These are phyloP conservation scores for Oryzias curvinotus DNA, from an alignment of 2,113 vertebrate genomes.

Conservation along the genomic window DNA sequence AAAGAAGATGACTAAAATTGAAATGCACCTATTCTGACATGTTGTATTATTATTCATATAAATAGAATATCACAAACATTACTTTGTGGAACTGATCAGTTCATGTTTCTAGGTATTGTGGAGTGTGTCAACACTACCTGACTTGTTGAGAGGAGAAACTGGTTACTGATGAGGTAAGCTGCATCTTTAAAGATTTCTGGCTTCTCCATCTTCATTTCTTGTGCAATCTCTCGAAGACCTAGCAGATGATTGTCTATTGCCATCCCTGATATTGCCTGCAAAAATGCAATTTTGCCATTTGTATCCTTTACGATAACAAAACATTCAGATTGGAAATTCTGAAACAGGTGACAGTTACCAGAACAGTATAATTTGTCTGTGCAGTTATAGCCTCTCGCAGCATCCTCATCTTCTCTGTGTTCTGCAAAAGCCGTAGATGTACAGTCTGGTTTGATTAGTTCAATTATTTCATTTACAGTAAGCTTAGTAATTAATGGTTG, in stretches of 20 bases:
- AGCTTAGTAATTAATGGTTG: constrained; percentile 2
- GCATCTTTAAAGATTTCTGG: constrained; percentile 91
- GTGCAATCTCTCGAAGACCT: constrained; percentile 86
- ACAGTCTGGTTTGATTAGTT: constrained; percentile 14
- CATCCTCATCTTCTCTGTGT: constrained; percentile 84
- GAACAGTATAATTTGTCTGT: constrained; percentile 90
- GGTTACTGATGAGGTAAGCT: constrained; percentile 86
- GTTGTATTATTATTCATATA: no score
- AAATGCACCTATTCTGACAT: no score
- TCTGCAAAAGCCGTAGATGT: constrained; percentile 70
- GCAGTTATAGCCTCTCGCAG: constrained; percentile 84
- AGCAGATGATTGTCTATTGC: constrained; percentile 97
- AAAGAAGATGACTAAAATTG: no score
- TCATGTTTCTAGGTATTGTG: no score
- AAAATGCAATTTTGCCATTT: neutral
- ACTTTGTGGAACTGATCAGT: no score
- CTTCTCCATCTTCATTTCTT: constrained; percentile 81
- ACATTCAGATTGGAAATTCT: neutral
- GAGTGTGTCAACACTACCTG: constrained; percentile 76
- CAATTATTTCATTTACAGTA: constrained; percentile 18
- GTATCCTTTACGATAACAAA: no score
- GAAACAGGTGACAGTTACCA: constrained; percentile 73
- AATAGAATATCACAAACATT: no score
- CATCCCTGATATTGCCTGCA: constrained; percentile 91
- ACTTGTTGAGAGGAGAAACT: constrained; percentile 93